A percentile compares a stretch with the other conserved stretches of the same genome.
Conservation (phyloP, 2,113 vertebrate genomes). For the Nycticryphes semicollaris region DNA sequence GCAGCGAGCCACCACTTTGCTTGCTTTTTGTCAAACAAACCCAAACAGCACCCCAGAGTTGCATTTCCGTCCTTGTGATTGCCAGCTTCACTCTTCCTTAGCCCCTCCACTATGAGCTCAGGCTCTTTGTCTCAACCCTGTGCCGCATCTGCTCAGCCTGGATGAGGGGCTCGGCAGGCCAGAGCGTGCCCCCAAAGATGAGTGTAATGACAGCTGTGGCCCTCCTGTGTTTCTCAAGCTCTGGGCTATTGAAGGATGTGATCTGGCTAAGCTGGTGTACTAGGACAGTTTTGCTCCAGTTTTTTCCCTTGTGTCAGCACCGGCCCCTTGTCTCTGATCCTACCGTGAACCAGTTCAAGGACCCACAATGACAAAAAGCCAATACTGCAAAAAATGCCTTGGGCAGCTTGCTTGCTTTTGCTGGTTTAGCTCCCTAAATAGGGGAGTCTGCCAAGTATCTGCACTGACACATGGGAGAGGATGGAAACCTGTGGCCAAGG, state of each 20-base stretch:
- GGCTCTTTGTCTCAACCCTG: fast-evolving
- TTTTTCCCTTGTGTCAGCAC: neutral
- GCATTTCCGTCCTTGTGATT: fast-evolving
- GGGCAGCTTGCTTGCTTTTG: neutral
- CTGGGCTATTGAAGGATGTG: neutral
- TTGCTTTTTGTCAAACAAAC: neutral
- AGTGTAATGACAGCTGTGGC: fast-evolving
- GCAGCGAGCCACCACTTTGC: fast-evolving
- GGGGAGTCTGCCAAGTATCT: neutral
- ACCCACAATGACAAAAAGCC: fast-evolving
- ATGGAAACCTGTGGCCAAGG: neutral
- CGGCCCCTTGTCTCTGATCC: neutral
- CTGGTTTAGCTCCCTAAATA: neutral
- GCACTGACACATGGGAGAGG: neutral
- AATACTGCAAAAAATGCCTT: neutral
- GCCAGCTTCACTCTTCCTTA: neutral
- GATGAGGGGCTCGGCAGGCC: neutral
- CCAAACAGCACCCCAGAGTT: neutral
- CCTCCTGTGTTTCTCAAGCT: neutral
- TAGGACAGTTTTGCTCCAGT: neutral
- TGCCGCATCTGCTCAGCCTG: neutral
- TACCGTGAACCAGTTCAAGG: neutral
- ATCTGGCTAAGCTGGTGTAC: neutral
- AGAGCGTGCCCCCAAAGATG: fast-evolving
- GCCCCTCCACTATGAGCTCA: neutral